Base-by-base conservation (phyloP, 2,797 vertebrate genomes). In the Channallabes apus region DNA sequence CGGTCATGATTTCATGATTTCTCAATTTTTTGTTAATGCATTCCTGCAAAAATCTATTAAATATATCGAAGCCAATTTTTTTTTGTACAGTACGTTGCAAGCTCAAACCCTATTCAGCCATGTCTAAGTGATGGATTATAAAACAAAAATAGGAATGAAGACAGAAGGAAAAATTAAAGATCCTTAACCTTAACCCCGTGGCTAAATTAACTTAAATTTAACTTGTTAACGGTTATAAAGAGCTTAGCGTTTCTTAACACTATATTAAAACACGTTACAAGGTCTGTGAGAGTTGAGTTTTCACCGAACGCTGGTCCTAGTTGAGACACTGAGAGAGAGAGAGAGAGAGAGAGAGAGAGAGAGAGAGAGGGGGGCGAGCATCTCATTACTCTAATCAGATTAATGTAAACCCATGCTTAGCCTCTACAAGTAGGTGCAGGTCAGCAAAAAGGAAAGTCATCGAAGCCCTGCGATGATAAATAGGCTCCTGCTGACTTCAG, bases 311-410 rank as follows among this genome's bases (percentile, higher is more conserved):
- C 64, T 51, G 18, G 61, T 91, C 90, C 91, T 89, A 83, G 87
- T 88, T 91, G 89, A 86, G 27, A 86, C 83, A 77, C 56, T 15
- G 82, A 85, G 51, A 79, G 89, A 88, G 72, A 86, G 11, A 46
- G 46, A 46, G 46, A 46, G 46, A 46, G 41, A 41, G 41, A 41
- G 46, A 51, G 46, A 46, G 9, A 12, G 46, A 12, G 46, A 41
- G 41, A 41, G 41, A 41, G 6, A 46, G 11, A 11, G 46, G 3
- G 12, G 7, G 88, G 86, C 89, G 89, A 91, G 90, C 88, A 82
- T 90, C 91, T 93, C 92, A 93, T 94, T 93, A 93, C 91, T 88
- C 91, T 92, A 91, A 90, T 92, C 91, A 90, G 91, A 93, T 93
- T 93, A 93, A 27, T 27, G 46, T 64, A 72, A 86, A 68, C 81